Evolutionary conservation across 2,113 vertebrate genomes (phyloP), one percentile per base, ranked within the genome.

Genomic region (Brachypteracias leptosomus): DNA sequence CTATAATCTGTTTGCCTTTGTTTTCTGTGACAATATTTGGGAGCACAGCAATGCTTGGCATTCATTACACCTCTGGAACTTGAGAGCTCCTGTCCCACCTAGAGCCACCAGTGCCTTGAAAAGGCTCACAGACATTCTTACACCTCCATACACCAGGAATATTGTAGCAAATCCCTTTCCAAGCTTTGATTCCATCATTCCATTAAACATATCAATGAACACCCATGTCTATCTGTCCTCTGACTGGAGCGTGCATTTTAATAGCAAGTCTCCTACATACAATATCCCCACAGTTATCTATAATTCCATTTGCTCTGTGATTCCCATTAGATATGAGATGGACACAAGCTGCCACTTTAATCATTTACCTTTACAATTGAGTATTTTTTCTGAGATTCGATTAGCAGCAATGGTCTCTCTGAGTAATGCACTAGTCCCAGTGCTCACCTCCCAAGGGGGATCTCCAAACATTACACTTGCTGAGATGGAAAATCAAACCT

Each of bases 401-500:
- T 72, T 47, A 38, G 79, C 74, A 74, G 85, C 29, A 40, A 13
- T 16, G 46, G 46, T 78, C 46, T 88, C 72, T 72, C 63, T 79
- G 87, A 52, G 70, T 47, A 81, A 94, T 8, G 47, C 63, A 55
- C 59, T 17, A 51, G 47, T 54, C 73, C 72, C 61, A 71, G 76
- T 13, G 65, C 82, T 88, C 63, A 21, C 51, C 38, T 92, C 93
- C 83, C 93, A 70, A 9, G 78, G 55, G 94, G 40, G 18, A 77
- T 36, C 95, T 83, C 65, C 59, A 57, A 88, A 71, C 83, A 75
- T 63, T 77, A 81, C 16, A 77, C 52, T 75, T 3, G 0, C 44
- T 1, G 31, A 81, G 90, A 94, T 46, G 76, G 88, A 94, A 95
- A 92, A 93, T 81, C 90, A 94, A 86, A 86, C 76, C 65, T 58